A percentile compares a stretch with the other conserved stretches of the same genome.
phyloP scores from a whole-genome alignment of 1,140 invertebrate genomes.

The Microplitis mediator region DNA sequence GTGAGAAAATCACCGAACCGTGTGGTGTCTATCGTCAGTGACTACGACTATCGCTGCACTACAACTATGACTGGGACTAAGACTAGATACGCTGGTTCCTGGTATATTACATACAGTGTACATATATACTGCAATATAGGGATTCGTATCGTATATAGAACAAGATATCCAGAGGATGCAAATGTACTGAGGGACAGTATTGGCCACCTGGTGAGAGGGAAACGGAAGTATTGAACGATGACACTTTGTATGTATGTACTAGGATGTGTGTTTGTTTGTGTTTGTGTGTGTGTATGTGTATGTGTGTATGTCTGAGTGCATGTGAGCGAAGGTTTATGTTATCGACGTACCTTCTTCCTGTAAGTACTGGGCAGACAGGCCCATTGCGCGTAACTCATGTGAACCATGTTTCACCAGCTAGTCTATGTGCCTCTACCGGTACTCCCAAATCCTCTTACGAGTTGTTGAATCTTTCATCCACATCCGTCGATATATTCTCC shows the following conservation, averaged over 20 bases:
- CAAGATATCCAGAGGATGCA: neutral
- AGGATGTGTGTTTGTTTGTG: neutral
- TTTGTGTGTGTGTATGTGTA: neutral
- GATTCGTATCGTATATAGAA: too few species aligned
- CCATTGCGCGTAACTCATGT: constrained; percentile 61
- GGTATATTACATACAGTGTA: too few species aligned
- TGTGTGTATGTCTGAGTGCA: neutral
- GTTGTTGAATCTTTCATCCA: constrained; percentile 21
- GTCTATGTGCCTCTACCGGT: neutral
- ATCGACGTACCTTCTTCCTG: constrained; percentile 57
- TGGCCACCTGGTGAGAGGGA: neutral
- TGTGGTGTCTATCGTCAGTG: neutral
- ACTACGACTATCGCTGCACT: too few species aligned
- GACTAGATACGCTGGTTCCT: too few species aligned
- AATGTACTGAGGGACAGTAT: neutral
- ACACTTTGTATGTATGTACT: neutral
- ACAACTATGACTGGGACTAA: too few species aligned
- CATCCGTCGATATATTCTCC: neutral
- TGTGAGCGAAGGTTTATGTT: neutral
- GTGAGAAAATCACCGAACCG: constrained; percentile 30
- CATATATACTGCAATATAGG: too few species aligned
- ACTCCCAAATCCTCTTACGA: constrained; percentile 25
- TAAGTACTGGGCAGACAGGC: constrained; percentile 61
- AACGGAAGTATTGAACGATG: neutral
- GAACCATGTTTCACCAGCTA: constrained; percentile 47